Evolutionary conservation across 2,113 vertebrate genomes (phyloP).

Genomic region (Heterochromis multidens): DNA sequence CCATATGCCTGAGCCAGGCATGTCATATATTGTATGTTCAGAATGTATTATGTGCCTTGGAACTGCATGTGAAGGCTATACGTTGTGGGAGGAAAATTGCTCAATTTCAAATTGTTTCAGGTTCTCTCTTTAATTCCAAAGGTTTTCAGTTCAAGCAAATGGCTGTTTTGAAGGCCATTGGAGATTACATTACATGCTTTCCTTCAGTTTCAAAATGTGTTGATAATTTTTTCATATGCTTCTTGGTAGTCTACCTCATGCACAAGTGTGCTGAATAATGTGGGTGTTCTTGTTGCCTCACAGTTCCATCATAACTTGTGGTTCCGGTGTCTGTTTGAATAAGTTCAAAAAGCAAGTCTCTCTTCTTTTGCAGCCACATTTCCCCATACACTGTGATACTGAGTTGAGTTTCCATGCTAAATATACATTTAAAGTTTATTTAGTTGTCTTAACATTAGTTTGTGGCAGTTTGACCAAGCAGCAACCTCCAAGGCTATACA

Average conservation of each 20-base stretch:
- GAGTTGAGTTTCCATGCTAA: not conserved
- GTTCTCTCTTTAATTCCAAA: not conserved
- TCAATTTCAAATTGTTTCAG: not conserved
- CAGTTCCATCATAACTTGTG: not conserved
- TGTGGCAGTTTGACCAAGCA: not conserved
- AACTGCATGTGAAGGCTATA: not conserved
- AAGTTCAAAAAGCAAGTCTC: not conserved
- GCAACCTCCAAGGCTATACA: accelerated
- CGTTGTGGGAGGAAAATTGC: not conserved
- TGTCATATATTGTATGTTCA: not conserved
- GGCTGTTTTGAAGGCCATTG: not conserved
- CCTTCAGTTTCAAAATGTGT: accelerated
- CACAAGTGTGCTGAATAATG: not conserved
- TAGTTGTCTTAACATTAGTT: not conserved
- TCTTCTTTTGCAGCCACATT: not conserved
- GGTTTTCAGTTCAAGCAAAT: not conserved
- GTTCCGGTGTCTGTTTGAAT: accelerated
- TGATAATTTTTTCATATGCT: not conserved
- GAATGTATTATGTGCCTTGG: not conserved
- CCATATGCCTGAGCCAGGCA: not conserved
- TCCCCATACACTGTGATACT: not conserved
- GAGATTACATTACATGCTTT: accelerated
- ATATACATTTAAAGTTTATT: accelerated
- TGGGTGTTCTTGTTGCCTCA: not conserved
- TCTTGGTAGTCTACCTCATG: not conserved